Conservation (phyloP, 2,113 vertebrate species). For the Phalacrocorax brasilianus region DNA sequence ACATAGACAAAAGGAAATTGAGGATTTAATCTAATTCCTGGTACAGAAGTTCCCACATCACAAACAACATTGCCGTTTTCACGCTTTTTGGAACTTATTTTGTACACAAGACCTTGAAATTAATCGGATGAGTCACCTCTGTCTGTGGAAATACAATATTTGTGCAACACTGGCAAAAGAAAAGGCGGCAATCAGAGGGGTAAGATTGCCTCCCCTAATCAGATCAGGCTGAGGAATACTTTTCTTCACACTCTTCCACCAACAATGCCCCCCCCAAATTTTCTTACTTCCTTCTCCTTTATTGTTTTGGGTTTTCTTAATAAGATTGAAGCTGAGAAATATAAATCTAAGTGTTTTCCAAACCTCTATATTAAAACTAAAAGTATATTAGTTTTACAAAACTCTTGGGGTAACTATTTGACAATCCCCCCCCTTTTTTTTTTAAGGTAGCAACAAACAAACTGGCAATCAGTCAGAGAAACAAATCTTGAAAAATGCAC, state of each 20-base stretch:
- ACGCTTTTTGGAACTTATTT: background rate
- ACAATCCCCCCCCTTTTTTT: background rate
- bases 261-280: background rate
- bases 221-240: background rate
- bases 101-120: background rate
- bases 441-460: background rate
- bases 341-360: background rate
- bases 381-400: background rate
- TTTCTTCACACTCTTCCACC: background rate
- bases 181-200: background rate
- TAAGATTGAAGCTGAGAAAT: background rate
- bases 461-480: background rate
- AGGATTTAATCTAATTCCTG: background rate
- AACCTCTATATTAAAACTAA: background rate
- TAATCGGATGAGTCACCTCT: background rate
- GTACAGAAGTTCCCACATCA: background rate
- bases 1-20: background rate
- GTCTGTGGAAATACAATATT: background rate
- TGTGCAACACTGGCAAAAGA: background rate
- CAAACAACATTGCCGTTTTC: background rate
- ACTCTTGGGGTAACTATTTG: background rate
- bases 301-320: too few relatives aligned
- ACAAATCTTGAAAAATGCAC: background rate
- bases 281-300: background rate
- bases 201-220: fast-evolving